Base-by-base conservation (phyloP, 2,888 invertebrate species). In the Drosophila trichaetosa region DNA sequence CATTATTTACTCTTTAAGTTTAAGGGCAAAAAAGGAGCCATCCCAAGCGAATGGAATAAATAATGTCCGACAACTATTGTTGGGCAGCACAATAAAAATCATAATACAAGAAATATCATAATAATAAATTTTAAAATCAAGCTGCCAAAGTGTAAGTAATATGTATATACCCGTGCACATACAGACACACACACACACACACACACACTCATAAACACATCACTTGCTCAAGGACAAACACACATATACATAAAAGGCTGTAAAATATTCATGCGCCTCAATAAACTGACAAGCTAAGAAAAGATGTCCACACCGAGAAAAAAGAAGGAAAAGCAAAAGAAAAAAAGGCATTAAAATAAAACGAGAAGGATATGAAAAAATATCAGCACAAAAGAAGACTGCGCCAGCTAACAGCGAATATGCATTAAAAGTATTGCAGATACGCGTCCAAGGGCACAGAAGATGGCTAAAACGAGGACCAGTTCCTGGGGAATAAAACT, bases 261-360 rank as follows among this genome's bases (percentile, higher is more conserved):
- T 75, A 79, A 85, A 87, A 89, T 82, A 85, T 89, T 82, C 88
- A 89, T 79, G 83, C 82, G 87, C 90, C 80, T 87, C 90, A 85
- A 88, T 88, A 90, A 87, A 75, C 85, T 74, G 79, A 70, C 79
- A 73, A 57, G 64, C 58, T 68, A 76, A 76, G 83, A 87, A 88
- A 85, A 79, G 69, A 82, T 82, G 86, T 79, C 77, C 79, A 73
- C 76, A 71, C 27, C 54, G 27, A 51, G 59, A 52, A 42, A 38
- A 24, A 63, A 11, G 69, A 68, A 71, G 68, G 65, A 82, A 77
- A 79, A 76, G 72, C 62, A 59, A 54, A 38, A 57, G 42, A 24
- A 31, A 59, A 13, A 69, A 71, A 71, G 74, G 68, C 84, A 81
- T 87, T 81, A 69, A 80, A 83, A 71, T 65, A 61, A 68, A 69